Base-by-base conservation (phyloP, 2,888 invertebrate genomes). In the Taenaris catops region DNA sequence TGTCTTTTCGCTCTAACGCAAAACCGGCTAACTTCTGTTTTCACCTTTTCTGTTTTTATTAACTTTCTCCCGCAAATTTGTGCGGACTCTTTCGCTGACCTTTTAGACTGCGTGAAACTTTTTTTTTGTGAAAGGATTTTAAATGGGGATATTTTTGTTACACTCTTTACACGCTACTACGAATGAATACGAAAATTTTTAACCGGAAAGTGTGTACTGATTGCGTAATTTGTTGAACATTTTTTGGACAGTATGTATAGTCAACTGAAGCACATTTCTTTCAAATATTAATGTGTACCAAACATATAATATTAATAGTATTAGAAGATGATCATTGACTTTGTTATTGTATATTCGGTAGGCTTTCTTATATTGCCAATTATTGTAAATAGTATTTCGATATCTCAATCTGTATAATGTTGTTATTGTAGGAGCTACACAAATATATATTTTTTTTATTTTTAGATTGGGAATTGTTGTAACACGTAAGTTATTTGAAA, bases 1-100 rank as follows among this genome's bases (percentile, higher is more conserved):
- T 70, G 70, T 74, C 67, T 72, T 55, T 53, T 55, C 44, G 42
- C 46, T 34, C 46, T 31, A 31, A 41, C 44, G 39, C 44, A 53
- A 68, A 57, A n/a, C 39, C 32, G 49, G 34, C 38, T 61, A 72
- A 67, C 61, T 61, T 46, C 38, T 41, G 36, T 47, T 49, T 55
- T 54, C 57, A 28, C 5, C 35, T 33, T 46, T 49, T 56, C 40
- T 41, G 29, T 27, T 48, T 48, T 49, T 44, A 43, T 44, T 47
- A 44, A 44, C 45, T 44, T 36, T 44, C 37, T 38, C 33, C 40
- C 37, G 35, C 43, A 40, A 37, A 40, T 36, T 26, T 29, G 40
- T 37, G 34, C 39, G 41, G 34, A 41, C 29, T 38, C 37, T 44
- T 36, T 36, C 31, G 25, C 40, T 44, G 43, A 40, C 43, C 43